Base-by-base conservation (phyloP, 2,113 vertebrate genomes). In the Chunga burmeisteri region DNA sequence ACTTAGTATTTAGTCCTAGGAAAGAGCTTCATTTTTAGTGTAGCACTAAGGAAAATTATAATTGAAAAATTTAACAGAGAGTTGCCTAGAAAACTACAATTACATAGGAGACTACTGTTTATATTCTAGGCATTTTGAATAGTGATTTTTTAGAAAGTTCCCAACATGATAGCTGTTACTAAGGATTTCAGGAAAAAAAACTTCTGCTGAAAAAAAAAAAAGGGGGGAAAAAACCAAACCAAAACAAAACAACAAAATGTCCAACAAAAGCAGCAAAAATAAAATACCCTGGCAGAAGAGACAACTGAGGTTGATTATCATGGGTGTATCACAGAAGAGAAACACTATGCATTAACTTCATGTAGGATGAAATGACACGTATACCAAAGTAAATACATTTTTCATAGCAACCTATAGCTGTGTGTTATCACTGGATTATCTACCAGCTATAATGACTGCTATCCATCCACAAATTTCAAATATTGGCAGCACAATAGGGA, bases 381-480 rank as follows among this genome's bases (percentile, higher is more conserved):
- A 47, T 19, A 44, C 8, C 5, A 42, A 94, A 90, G 10, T 16
- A 42, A 78, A 34, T 27, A 56, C 0, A 11, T 56, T 86, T 92
- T 86, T 52, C 15, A 40, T 90, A 59, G 34, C 4, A 38, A 5
- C 22, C 4, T 36, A 10, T 13, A 79, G 15, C 16, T 86, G 11
- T 67, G 29, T 59, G 14, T 36, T 66, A 29, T 40, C 40, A 65
- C 34, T 81, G n/a, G 9, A 26, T 52, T 81, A 32, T 74, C 40
- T 67, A 40, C 8, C 11, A 29, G 5, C 7, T 11, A 4, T n/a
- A 83, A 73, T 22, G 22, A 42, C 5, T 0, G 0, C 7, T 22
- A 5, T 79, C 20, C 7, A 55, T 44, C 34, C 46, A 66, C 5
- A 81, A 63, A 47, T 36, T 81, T 75, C 20, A 72, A 78, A 68